Evolutionary conservation across 2,113 vertebrate species (phyloP).

Genomic region (Sander vitreus): DNA sequence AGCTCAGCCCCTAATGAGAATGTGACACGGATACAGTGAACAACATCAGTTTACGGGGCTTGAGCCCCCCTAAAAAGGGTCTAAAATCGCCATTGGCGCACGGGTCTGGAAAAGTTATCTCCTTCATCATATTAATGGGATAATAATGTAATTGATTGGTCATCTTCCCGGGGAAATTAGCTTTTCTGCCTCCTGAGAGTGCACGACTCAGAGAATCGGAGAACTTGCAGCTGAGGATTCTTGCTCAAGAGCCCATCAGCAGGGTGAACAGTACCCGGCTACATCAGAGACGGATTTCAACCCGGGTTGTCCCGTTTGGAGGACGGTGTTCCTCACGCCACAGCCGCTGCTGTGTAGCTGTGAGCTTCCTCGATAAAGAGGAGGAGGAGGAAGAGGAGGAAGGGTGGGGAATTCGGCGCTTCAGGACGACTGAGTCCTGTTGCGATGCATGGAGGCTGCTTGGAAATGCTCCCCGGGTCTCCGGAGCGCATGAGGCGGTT

Average conservation of each 20-base stretch:
- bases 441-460: conserved; percentile 61
- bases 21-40: too few species aligned
- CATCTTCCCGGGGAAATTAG: conserved; percentile 19
- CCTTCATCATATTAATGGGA: conserved; percentile 64
- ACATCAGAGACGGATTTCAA: not conserved
- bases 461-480: conserved; percentile 62
- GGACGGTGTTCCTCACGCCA: not conserved
- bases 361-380: conserved; percentile 25
- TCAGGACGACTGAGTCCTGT: conserved; percentile 29
- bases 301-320: conserved; percentile 4
- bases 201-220: conserved; percentile 15
- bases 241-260: conserved; percentile 23
- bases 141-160: conserved; percentile 58
- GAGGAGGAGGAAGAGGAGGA: conserved; percentile 20
- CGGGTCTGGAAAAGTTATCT: conserved; percentile 32
- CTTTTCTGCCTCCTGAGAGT: conserved; percentile 49
- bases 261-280: not conserved
- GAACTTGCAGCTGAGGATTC: conserved; percentile 1
- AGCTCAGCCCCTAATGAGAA: too few species aligned
- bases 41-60: too few species aligned
- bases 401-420: conserved; percentile 15
- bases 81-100: not conserved
- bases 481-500: conserved; percentile 58
- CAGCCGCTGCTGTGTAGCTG: not conserved
- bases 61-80: too few species aligned